These are phyloP conservation scores for Drosophila prosaltans DNA, from an alignment of 1,140 invertebrate species.

Conservation along the genomic window DNA sequence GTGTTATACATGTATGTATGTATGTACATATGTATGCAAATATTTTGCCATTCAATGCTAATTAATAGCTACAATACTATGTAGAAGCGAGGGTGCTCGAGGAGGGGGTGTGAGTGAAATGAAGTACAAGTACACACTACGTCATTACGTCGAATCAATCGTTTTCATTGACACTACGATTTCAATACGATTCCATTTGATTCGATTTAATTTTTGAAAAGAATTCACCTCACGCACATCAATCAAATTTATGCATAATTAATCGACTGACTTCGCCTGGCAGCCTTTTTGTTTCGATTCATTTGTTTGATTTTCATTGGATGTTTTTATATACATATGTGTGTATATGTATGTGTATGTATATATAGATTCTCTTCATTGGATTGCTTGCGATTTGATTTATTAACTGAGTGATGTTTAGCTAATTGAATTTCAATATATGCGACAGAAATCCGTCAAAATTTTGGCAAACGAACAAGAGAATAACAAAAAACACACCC, in stretches of 20 bases:
- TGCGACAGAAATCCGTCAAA: constrained; percentile 47
- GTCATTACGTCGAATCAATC: constrained; percentile 17
- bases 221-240: constrained; percentile 70
- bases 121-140: not conserved
- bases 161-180: constrained; percentile 32
- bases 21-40: constrained; percentile 46
- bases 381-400: constrained; percentile 44
- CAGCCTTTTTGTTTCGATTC: constrained; percentile 18
- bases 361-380: constrained; percentile 24
- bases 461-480: constrained; percentile 31
- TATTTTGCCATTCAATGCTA: constrained; percentile 64
- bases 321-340: not conserved
- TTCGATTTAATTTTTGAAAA: constrained; percentile 21
- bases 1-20: not conserved
- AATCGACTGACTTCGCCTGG: constrained; percentile 45
- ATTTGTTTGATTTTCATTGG: constrained; percentile 26
- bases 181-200: constrained; percentile 12
- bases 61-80: constrained; percentile 56
- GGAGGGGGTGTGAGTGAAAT: not conserved
- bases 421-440: constrained; percentile 72
- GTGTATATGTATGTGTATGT: not conserved
- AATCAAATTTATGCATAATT: constrained; percentile 78
- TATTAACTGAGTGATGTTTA: constrained; percentile 55
- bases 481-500: constrained; percentile 2
- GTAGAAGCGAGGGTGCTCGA: not conserved